These are phyloP conservation scores for Drepana arcuata DNA, from an alignment of 1,140 invertebrate genomes.

Conservation along the genomic window DNA sequence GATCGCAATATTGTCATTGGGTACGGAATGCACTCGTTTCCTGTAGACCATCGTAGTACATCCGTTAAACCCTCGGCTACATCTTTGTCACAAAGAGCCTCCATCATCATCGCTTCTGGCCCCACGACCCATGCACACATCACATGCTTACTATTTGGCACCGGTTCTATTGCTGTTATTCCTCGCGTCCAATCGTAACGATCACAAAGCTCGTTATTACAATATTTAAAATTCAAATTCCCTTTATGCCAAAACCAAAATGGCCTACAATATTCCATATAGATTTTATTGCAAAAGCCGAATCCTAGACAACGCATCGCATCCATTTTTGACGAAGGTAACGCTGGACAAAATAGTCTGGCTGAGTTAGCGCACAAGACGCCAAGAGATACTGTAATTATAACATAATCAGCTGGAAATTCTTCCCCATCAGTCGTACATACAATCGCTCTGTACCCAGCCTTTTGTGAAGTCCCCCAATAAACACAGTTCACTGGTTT, in stretches of 20 bases:
- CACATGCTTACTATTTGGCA: constrained; percentile 76
- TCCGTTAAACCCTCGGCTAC: constrained; percentile 76
- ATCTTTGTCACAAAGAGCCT: constrained; percentile 75
- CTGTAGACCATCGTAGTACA: constrained; percentile 74
- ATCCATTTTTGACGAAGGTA: constrained; percentile 79
- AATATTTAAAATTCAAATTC: constrained; percentile 73
- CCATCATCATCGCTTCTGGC: constrained; percentile 79
- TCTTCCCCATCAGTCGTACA: constrained; percentile 77
- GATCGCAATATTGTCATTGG: constrained; percentile 76
- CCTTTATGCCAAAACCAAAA: constrained; percentile 80
- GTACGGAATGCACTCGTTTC: constrained; percentile 75
- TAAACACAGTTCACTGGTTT: constrained; percentile 76
- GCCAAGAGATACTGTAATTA: constrained; percentile 83
- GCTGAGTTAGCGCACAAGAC: constrained; percentile 78
- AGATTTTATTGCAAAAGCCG: constrained; percentile 82
- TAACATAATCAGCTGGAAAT: constrained; percentile 82
- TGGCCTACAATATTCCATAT: constrained; percentile 81
- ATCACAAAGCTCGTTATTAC: constrained; percentile 66
- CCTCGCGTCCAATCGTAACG: constrained; percentile 78
- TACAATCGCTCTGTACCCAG: constrained; percentile 71
- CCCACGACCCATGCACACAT: constrained; percentile 74
- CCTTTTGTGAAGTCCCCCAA: constrained; percentile 73
- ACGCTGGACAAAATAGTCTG: constrained; percentile 80
- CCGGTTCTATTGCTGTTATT: constrained; percentile 72
- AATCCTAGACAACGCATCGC: constrained; percentile 80